These are phyloP conservation scores for Istiophorus platypterus DNA, from an alignment of 2,113 vertebrate genomes.

Conservation along the genomic window DNA sequence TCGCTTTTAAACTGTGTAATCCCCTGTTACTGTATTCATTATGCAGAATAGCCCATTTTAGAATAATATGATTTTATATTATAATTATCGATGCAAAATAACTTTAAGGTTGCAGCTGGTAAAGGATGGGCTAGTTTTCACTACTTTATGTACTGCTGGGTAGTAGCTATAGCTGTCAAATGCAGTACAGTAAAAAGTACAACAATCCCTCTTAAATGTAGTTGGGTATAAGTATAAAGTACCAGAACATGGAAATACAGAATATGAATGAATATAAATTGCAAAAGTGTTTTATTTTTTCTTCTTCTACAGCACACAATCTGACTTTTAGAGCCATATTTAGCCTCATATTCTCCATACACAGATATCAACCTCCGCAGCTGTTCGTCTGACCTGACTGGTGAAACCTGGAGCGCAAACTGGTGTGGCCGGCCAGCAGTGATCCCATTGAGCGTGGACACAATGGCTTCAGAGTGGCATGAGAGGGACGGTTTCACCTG, in stretches of 20 bases:
- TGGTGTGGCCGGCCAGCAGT: constrained; percentile 20
- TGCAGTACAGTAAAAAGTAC: neutral
- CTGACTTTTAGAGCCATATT: neutral
- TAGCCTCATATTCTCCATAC: neutral
- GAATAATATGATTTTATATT: too few relatives aligned
- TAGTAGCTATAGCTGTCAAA: neutral
- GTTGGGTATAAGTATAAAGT: neutral
- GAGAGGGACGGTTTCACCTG: constrained; percentile 64
- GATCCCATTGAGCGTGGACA: constrained; percentile 61
- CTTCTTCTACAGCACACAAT: neutral
- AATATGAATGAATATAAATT: neutral
- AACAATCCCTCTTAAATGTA: neutral
- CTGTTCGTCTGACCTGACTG: constrained; percentile 28
- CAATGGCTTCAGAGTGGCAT: constrained; percentile 63
- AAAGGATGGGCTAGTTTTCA: too few relatives aligned
- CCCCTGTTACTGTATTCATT: too few relatives aligned
- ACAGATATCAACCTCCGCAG: constrained; percentile 28
- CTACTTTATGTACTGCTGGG: too few relatives aligned
- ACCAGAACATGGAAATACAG: neutral
- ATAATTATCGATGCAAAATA: too few relatives aligned
- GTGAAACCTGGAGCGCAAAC: constrained; percentile 33
- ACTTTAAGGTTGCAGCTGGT: too few relatives aligned
- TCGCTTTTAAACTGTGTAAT: too few relatives aligned
- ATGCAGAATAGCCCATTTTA: too few relatives aligned
- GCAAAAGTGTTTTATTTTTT: too few relatives aligned